These are phyloP conservation scores for Heterotis niloticus DNA, from an alignment of 2,113 vertebrate genomes.

Conservation along the genomic window DNA sequence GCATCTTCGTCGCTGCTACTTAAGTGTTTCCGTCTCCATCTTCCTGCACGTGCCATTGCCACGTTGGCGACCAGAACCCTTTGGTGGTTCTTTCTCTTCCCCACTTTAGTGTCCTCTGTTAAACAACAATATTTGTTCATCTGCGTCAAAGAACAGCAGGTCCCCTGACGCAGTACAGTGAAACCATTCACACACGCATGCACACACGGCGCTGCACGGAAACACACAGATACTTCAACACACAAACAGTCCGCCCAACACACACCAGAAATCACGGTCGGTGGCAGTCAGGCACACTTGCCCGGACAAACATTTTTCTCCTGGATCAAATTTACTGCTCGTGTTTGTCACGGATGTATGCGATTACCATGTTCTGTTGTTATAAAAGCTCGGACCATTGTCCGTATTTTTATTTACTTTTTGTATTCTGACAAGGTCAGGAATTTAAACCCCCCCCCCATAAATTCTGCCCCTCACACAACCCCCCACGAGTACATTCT, in stretches of 20 bases:
- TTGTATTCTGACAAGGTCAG: not conserved
- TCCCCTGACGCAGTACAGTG: constrained; percentile 48
- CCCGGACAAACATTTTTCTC: not conserved
- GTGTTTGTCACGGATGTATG: not conserved
- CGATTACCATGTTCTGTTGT: not conserved
- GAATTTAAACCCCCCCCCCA: not conserved
- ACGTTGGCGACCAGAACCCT: not conserved
- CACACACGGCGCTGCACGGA: constrained; percentile 32
- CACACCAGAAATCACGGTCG: constrained; percentile 7
- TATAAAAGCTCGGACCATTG: not conserved
- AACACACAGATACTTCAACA: constrained; percentile 19
- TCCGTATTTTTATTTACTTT: not conserved
- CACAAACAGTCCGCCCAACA: constrained; percentile 17
- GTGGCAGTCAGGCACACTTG: constrained; percentile 13
- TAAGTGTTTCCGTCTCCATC: too few species aligned
- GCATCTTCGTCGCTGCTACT: too few species aligned
- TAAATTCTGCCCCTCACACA: not conserved
- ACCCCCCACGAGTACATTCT: not conserved
- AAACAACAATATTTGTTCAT: constrained; percentile 63
- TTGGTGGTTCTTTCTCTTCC: constrained; percentile 35
- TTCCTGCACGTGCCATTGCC: constrained; percentile 10
- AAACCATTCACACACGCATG: constrained; percentile 48
- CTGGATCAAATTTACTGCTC: not conserved
- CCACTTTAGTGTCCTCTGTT: constrained; percentile 42
- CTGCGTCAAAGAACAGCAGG: constrained; percentile 55